A percentile compares a stretch with the other conserved stretches of the same genome.
Conservation (phyloP, 2,888 invertebrate genomes). For the Drosophila pseudotalamancana region DNA sequence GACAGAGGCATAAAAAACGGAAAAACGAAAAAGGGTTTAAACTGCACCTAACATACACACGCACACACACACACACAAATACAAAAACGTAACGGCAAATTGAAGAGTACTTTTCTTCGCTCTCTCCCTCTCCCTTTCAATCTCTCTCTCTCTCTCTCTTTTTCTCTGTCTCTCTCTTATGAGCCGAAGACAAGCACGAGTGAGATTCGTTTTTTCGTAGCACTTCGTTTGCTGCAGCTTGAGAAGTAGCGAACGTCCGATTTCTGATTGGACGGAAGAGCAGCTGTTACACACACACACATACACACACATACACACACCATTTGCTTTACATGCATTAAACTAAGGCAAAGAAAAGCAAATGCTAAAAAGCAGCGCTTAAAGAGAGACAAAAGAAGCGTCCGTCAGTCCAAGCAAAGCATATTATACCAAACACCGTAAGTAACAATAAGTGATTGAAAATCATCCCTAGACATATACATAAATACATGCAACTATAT, state of each 20-base stretch:
- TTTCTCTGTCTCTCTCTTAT: background rate
- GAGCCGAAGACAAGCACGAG: conserved; percentile 5
- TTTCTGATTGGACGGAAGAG: background rate
- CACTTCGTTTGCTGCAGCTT: conserved; percentile 47
- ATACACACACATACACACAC: conserved; percentile 5
- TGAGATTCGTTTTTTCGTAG: conserved; percentile 33
- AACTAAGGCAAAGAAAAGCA: conserved; percentile 18
- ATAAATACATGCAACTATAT: conserved; percentile 23
- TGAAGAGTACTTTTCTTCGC: background rate
- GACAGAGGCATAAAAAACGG: conserved; percentile 8
- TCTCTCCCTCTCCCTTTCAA: background rate
- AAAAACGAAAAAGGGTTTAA: background rate
- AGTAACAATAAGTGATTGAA: conserved; percentile 83
- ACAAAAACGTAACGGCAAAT: background rate
- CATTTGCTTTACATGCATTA: conserved; percentile 61
- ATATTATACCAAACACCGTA: conserved; percentile 81
- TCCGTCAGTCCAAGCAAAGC: conserved; percentile 62
- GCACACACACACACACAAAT: background rate
- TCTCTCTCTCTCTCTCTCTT: background rate
- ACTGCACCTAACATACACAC: conserved; percentile 2
- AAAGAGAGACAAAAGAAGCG: conserved; percentile 4
- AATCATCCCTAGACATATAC: conserved; percentile 79
- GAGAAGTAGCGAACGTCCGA: conserved; percentile 13
- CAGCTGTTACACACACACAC: conserved; percentile 22
- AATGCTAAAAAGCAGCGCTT: conserved; percentile 10